Base-by-base conservation (phyloP, 2,797 vertebrate genomes). In the Leuciscus waleckii region DNA sequence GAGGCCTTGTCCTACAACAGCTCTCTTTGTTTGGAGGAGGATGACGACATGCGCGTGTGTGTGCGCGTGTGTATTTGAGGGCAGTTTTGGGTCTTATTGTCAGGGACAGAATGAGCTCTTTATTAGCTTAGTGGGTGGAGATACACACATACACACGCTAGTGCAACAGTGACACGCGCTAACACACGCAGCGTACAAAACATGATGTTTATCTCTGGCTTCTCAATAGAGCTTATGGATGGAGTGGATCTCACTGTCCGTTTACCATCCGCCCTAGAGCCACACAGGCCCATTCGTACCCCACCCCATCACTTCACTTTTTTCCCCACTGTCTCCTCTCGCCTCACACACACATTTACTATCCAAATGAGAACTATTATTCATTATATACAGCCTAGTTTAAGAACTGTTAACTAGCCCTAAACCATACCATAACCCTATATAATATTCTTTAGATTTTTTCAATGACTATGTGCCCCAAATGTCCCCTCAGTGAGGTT, bases 1-100 rank as follows among this genome's bases (percentile, higher is more conserved):
- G 88, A 82, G 87, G 88, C 91, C 93, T 89, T 88, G 87, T 85
- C 88, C 90, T 89, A 88, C 88, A 90, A 90, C 84, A 88, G 86
- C 88, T 89, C 87, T 91, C 85, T 93, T 92, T 95, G 92, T 94
- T 92, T 84, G 32, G 90, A 88, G 87, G 79, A 84, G 63, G 79
- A 81, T 89, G 87, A 89, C 82, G 79, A 76, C 81, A 79, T 84
- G 76, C 58, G 68, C 14, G 73, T 32, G 65, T 82, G 54, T 73
- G 69, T 51, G 79, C 63, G 85, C 41, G 67, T 79, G 81, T 73
- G 86, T 54, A 63, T 88, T 68, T 68, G 69, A 61, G 89, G 79
- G 86, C 75, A 85, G 83, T 82, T 86, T 89, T 86, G 75, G 88
- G 81, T 88, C 86, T 86, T 88, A 90, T 90, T 90, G 87, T 90